Percentiles rank a stretch among this genome's conserved stretches.
Conservation (phyloP, 1,140 invertebrate species). For the Xylocopa sonorina region DNA sequence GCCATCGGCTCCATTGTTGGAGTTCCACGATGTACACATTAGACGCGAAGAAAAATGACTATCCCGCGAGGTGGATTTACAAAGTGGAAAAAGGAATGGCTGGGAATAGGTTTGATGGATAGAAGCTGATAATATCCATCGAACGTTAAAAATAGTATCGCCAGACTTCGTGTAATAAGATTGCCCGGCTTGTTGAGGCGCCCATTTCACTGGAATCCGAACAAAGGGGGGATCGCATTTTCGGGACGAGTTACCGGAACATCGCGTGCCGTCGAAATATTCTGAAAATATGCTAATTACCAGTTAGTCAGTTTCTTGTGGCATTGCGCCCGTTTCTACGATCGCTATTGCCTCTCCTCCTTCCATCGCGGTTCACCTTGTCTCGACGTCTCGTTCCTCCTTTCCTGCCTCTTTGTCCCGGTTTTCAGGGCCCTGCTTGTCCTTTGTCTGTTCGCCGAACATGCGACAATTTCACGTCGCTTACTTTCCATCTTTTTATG, state of each 20-base stretch:
- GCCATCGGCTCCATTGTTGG: too few species aligned
- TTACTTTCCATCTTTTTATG: constrained; percentile 43
- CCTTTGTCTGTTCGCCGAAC: constrained; percentile 36
- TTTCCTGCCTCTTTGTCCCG: constrained; percentile 31
- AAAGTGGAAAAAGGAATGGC: not conserved
- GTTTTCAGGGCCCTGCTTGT: constrained; percentile 53
- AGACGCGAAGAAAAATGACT: not conserved
- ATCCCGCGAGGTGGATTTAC: too few species aligned
- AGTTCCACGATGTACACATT: too few species aligned
- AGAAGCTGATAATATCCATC: not conserved
- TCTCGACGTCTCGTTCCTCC: constrained; percentile 30
- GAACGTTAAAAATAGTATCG: constrained; percentile 6
- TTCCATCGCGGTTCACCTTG: not conserved
- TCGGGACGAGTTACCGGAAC: constrained; percentile 55
- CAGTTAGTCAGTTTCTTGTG: constrained; percentile 68
- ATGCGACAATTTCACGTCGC: constrained; percentile 54
- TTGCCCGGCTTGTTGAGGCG: constrained; percentile 17
- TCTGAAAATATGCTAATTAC: constrained; percentile 73
- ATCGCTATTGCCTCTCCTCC: constrained; percentile 48
- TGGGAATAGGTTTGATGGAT: not conserved
- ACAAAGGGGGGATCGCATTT: constrained; percentile 44
- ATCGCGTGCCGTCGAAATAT: constrained; percentile 73
- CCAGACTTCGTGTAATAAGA: too few species aligned
- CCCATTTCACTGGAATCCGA: constrained; percentile 57
- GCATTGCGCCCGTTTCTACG: constrained; percentile 66